A percentile compares a stretch with the other conserved stretches of the same genome.
Conservation (phyloP, 2,888 invertebrate species). For the Dione juno region DNA sequence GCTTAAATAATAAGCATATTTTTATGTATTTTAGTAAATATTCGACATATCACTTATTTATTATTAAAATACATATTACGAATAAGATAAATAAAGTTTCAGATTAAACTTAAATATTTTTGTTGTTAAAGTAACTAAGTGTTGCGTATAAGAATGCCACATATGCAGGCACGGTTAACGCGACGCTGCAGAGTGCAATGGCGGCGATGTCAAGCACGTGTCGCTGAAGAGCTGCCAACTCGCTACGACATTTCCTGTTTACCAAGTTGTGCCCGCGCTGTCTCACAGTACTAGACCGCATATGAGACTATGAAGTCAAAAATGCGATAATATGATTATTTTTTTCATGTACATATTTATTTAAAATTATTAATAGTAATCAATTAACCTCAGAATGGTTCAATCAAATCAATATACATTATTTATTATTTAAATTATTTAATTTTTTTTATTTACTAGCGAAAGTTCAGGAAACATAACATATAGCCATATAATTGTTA, state of each 20-base stretch:
- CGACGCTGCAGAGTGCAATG: slow-evolving; percentile 23
- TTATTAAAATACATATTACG: no score
- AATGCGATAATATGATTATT: not conserved
- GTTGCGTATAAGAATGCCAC: not conserved
- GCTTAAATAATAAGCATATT: no score
- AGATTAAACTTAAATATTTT: not conserved
- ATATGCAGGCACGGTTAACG: slow-evolving; percentile 15
- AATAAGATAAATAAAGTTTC: no score
- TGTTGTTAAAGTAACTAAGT: not conserved
- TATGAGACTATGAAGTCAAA: slow-evolving; percentile 41
- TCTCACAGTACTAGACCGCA: slow-evolving; percentile 48
- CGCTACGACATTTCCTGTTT: slow-evolving; percentile 75
- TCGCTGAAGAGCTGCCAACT: slow-evolving; percentile 76
- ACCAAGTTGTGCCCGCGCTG: slow-evolving; percentile 55
- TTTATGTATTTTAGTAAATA: no score
- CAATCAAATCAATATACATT: not conserved
- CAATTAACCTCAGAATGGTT: no score
- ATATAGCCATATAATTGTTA: slow-evolving; percentile 11
- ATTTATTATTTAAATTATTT: not conserved
- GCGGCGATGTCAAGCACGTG: slow-evolving; percentile 58
- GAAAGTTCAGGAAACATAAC: not conserved
- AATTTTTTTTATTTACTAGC: not conserved
- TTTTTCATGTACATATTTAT: no score
- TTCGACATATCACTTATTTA: no score
- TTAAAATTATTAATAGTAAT: no score